Percentiles rank a stretch among this genome's conserved stretches.
These are phyloP conservation scores for Miniopterus natalensis DNA, from an alignment of 2,113 vertebrate genomes.

Conservation along the genomic window DNA sequence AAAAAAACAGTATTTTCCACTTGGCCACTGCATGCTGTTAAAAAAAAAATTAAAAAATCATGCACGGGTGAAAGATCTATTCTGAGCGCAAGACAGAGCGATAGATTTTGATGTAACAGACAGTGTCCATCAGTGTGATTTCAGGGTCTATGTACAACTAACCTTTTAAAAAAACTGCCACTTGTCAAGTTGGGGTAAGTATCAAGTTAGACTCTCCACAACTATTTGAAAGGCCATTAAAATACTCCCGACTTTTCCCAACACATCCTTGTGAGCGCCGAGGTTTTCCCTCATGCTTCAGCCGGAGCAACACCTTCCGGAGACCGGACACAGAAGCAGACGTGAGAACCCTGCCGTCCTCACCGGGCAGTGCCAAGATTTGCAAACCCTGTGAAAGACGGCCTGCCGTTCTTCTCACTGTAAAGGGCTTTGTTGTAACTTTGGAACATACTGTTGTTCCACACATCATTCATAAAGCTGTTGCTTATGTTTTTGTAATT, in stretches of 20 bases:
- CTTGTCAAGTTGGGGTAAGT: not conserved
- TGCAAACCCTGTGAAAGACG: not conserved
- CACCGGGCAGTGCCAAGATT: not conserved
- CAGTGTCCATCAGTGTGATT: not conserved
- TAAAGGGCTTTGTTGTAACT: not conserved
- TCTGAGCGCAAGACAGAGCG: not conserved
- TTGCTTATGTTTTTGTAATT: not conserved
- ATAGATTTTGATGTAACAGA: not conserved
- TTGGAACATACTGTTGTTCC: not conserved
- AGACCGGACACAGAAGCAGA: not conserved
- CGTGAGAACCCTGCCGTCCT: not conserved
- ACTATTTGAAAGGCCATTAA: not conserved
- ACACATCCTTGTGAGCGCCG: not conserved
- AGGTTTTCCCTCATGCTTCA: not conserved
- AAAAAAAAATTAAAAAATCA: not conserved
- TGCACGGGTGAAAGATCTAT: not conserved
- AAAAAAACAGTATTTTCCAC: not conserved
- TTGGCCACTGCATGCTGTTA: not conserved
- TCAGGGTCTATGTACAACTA: not conserved
- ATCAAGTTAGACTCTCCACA: not conserved
- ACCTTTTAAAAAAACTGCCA: not conserved
- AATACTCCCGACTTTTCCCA: not conserved
- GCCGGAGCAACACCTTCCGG: not conserved
- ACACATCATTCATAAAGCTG: not conserved
- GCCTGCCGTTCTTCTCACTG: not conserved